A percentile compares a stretch with the other conserved stretches of the same genome.
Evolutionary conservation across 2,888 invertebrate species (phyloP).

Genomic region (Macropis europaea): DNA sequence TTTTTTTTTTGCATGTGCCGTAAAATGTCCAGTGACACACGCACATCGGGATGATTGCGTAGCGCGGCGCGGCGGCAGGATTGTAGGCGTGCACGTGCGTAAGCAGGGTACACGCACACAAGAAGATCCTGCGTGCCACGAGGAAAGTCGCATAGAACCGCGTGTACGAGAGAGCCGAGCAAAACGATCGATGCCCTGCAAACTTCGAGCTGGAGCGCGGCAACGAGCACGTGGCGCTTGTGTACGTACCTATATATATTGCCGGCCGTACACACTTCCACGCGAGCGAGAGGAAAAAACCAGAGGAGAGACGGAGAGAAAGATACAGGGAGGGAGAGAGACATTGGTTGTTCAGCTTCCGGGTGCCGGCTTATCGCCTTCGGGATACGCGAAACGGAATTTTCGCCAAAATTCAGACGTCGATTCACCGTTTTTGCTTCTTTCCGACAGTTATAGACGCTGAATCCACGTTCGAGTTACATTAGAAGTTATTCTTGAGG

Average conservation of each 20-base stretch:
- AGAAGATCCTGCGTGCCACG: slow-evolving; percentile 44
- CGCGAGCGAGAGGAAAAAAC: slow-evolving; percentile 43
- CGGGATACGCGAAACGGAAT: slow-evolving; percentile 35
- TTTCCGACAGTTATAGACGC: no score
- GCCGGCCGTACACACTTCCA: slow-evolving; percentile 48
- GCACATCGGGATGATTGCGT: no score
- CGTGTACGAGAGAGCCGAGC: slow-evolving; percentile 52
- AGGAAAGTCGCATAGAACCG: slow-evolving; percentile 60
- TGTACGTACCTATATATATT: slow-evolving; percentile 54
- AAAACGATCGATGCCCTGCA: slow-evolving; percentile 74
- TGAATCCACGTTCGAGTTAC: no score
- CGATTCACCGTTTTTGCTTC: no score
- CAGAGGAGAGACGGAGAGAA: slow-evolving; percentile 15
- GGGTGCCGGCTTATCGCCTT: slow-evolving; percentile 37
- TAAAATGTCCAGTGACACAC: no score
- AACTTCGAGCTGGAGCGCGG: slow-evolving; percentile 64
- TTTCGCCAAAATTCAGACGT: no score
- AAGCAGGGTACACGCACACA: slow-evolving; percentile 47
- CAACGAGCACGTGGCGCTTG: slow-evolving; percentile 68
- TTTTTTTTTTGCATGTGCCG: no score
- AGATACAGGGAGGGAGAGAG: neutral
- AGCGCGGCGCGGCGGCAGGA: no score
- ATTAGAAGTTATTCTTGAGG: no score
- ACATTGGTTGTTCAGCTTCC: slow-evolving; percentile 38
- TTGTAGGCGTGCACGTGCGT: slow-evolving; percentile 50